Evolutionary conservation across 2,113 vertebrate genomes (phyloP).

Genomic region (Amphiprion percula): DNA sequence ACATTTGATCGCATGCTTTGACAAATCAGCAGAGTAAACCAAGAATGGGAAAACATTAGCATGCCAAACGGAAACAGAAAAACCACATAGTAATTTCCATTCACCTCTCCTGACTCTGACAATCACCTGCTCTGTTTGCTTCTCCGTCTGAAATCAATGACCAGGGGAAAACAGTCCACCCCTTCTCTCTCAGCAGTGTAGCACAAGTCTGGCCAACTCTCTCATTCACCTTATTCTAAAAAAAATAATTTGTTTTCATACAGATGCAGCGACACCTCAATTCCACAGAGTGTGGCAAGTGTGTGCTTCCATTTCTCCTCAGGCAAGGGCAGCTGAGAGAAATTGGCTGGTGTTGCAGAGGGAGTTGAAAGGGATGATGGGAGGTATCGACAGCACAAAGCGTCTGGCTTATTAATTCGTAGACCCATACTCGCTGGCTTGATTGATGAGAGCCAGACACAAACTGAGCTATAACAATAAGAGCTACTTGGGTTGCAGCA

Average conservation of each 20-base stretch:
- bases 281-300: conserved; percentile 63
- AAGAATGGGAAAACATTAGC: not conserved
- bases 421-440: conserved; percentile 53
- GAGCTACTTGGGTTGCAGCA: conserved; percentile 57
- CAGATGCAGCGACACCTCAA: conserved; percentile 70
- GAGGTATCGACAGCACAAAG: conserved; percentile 75
- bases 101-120: conserved; percentile 37
- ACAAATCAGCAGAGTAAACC: not conserved
- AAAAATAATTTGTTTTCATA: conserved; percentile 80
- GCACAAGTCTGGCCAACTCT: conserved; percentile 35
- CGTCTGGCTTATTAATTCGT: conserved; percentile 74
- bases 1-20: not conserved
- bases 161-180: conserved; percentile 48
- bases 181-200: conserved; percentile 18
- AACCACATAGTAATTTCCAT: conserved; percentile 14
- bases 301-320: conserved; percentile 58
- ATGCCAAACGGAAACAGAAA: not conserved
- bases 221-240: conserved; percentile 53
- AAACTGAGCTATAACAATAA: conserved; percentile 72
- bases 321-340: conserved; percentile 71
- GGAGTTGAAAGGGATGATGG: conserved; percentile 75
- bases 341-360: conserved; percentile 69
- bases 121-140: conserved; percentile 46
- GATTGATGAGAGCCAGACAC: conserved; percentile 80
- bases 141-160: conserved; percentile 61